A percentile compares a stretch with the other conserved stretches of the same genome.
These are phyloP conservation scores for Thumatha senex DNA, from an alignment of 2,888 invertebrate genomes.

Conservation along the genomic window DNA sequence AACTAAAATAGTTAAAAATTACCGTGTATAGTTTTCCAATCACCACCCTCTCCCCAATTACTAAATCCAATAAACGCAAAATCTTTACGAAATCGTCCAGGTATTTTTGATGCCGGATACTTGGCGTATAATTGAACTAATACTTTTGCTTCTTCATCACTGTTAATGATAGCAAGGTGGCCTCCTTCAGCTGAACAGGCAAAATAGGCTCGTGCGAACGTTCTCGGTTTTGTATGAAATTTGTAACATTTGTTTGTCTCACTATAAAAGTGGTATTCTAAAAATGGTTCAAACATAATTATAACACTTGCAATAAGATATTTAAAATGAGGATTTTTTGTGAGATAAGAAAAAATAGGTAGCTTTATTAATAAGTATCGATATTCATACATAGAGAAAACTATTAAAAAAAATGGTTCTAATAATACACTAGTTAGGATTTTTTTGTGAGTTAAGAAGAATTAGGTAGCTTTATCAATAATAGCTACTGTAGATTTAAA, in stretches of 20 bases:
- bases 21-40: conserved; percentile 49
- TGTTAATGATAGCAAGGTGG: conserved; percentile 52
- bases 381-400: too few relatives aligned
- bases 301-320: too few relatives aligned
- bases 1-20: background rate
- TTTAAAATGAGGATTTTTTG: background rate
- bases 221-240: conserved; percentile 44
- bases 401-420: too few relatives aligned
- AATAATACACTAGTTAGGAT: too few relatives aligned
- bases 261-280: conserved; percentile 44
- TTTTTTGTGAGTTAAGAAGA: too few relatives aligned
- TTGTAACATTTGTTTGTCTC: conserved; percentile 56
- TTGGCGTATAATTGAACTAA: conserved; percentile 34
- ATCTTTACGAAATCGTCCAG: conserved; percentile 21
- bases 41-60: conserved; percentile 40
- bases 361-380: background rate
- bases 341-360: background rate
- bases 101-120: conserved; percentile 25
- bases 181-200: conserved; percentile 52
- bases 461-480: too few relatives aligned
- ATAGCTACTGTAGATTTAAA: too few relatives aligned
- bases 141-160: conserved; percentile 36
- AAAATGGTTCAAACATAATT: background rate
- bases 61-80: conserved; percentile 39
- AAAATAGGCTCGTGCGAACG: conserved; percentile 50